These are phyloP conservation scores for Eptesicus fuscus DNA, from an alignment of 2,113 vertebrate species.

Conservation along the genomic window DNA sequence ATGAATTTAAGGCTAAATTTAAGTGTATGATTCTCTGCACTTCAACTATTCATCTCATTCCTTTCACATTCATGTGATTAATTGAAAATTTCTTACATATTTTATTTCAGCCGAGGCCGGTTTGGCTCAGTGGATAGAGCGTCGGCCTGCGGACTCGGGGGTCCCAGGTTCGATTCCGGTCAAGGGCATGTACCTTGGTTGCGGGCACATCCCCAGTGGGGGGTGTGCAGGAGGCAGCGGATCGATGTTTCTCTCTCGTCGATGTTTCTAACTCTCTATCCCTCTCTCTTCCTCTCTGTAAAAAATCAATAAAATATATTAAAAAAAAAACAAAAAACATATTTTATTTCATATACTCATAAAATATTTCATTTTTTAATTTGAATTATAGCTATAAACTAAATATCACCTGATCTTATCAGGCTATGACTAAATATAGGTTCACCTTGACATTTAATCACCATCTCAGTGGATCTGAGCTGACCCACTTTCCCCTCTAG, in stretches of 20 bases:
- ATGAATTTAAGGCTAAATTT: conserved; percentile 42
- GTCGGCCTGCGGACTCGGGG: too few species aligned
- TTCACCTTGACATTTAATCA: background rate
- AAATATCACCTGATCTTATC: conserved; percentile 6
- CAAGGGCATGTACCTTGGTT: too few species aligned
- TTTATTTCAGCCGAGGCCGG: too few species aligned
- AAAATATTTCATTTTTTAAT: background rate
- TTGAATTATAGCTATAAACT: background rate
- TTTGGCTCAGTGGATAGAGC: too few species aligned
- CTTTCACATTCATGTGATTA: conserved; percentile 40
- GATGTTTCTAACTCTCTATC: too few species aligned
- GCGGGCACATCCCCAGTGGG: too few species aligned
- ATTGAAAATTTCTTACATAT: background rate
- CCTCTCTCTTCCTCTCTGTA: too few species aligned
- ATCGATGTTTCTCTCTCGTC: too few species aligned
- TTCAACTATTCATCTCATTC: conserved; percentile 22
- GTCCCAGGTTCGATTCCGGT: too few species aligned
- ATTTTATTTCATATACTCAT: conserved; percentile 38
- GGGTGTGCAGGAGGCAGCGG: too few species aligned
- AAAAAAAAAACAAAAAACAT: too few species aligned
- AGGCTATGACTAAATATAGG: background rate
- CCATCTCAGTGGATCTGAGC: background rate
- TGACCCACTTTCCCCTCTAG: background rate
- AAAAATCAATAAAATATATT: too few species aligned
- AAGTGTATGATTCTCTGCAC: background rate